Conservation (phyloP, 2,888 invertebrate genomes). For the Cryptus armator region DNA sequence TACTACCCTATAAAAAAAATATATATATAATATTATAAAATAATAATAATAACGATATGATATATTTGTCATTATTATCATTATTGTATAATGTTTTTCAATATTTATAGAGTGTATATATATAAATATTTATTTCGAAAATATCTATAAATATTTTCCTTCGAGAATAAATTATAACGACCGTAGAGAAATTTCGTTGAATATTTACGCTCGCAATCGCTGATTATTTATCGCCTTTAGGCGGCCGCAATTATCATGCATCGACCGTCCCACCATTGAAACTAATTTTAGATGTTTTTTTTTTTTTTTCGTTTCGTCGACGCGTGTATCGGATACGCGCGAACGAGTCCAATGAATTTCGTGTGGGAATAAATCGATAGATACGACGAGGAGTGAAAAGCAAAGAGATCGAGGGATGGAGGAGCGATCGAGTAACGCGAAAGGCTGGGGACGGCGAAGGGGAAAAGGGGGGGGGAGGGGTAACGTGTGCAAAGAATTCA, state of each 20-base stretch:
- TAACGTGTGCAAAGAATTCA: background rate
- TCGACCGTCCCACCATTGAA: no score
- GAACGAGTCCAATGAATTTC: background rate
- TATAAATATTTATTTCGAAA: conserved; percentile 1
- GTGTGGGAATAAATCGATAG: background rate
- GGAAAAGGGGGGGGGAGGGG: background rate
- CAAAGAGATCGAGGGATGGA: background rate
- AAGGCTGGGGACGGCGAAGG: no score
- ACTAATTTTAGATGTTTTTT: no score
- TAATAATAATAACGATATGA: no score
- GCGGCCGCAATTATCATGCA: no score
- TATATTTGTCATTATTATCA: no score
- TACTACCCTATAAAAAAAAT: no score
- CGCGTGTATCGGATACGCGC: background rate
- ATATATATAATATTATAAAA: no score
- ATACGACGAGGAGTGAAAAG: background rate
- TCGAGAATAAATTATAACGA: conserved; percentile 56
- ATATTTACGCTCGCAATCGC: conserved; percentile 55
- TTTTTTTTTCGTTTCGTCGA: background rate
- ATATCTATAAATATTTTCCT: conserved; percentile 62
- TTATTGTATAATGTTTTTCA: no score
- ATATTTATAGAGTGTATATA: no score
- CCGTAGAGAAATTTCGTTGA: conserved; percentile 60
- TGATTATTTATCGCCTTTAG: background rate
- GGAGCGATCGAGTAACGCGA: background rate